phyloP scores from a whole-genome alignment of 2,113 vertebrate species.

The Hippoglossus stenolepis region DNA sequence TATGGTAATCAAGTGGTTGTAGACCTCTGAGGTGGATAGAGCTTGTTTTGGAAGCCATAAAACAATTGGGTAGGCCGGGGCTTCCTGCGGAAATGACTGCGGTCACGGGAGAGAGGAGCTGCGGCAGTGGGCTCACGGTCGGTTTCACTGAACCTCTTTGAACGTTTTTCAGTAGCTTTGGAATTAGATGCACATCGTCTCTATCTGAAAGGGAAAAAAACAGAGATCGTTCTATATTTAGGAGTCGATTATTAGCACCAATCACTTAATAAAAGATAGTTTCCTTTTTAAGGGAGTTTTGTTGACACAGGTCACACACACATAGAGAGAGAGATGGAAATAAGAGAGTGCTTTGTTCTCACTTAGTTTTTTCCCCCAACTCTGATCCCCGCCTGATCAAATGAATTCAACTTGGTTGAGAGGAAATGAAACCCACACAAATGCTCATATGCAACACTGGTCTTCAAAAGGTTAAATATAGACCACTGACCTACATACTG shows the following conservation, averaged over 20 bases:
- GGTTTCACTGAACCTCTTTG: slow-evolving; percentile 14
- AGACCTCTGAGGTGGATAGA: background rate
- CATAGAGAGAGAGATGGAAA: slow-evolving; percentile 34
- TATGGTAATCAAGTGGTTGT: slow-evolving; percentile 7
- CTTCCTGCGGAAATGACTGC: slow-evolving; percentile 79
- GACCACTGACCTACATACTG: slow-evolving; percentile 50
- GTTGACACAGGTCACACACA: slow-evolving; percentile 42
- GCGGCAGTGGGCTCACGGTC: slow-evolving; percentile 22
- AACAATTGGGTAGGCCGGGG: slow-evolving; percentile 58
- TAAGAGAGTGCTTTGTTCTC: slow-evolving; percentile 67
- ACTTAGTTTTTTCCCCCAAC: slow-evolving; percentile 23
- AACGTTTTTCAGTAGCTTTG: slow-evolving; percentile 4
- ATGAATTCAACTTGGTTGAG: slow-evolving; percentile 53
- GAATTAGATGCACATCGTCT: background rate
- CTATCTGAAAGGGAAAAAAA: background rate
- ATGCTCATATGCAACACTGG: background rate
- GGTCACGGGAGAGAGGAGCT: slow-evolving; percentile 56
- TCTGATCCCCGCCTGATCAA: slow-evolving; percentile 65
- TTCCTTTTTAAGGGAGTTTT: slow-evolving; percentile 10
- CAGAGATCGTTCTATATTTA: background rate
- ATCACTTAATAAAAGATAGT: no score
- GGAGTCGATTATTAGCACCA: background rate
- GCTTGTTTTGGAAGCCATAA: slow-evolving; percentile 70
- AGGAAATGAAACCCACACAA: slow-evolving; percentile 64
- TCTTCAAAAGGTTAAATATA: slow-evolving; percentile 60